Evolutionary conservation across 2,113 vertebrate genomes (phyloP), one percentile per base, ranked within the genome.

Genomic region (Seriola dumerili): DNA sequence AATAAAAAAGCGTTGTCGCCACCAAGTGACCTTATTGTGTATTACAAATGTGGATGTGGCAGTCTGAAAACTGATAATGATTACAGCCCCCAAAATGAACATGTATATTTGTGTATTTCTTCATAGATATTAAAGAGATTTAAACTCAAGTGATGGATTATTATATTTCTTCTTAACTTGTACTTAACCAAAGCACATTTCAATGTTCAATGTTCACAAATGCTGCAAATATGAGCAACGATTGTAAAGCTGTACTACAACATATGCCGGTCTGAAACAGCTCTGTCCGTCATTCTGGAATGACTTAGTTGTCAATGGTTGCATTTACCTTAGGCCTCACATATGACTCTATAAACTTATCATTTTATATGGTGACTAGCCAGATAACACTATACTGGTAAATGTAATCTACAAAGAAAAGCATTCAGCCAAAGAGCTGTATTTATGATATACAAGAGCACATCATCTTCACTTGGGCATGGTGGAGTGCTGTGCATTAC

Each of bases 21-120:
- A 66, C 75, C 89, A 80, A 86, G 89, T 90, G 91, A 59, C n/a
- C 4, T 3, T 3, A 17, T 4, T 1, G 4, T 34, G 75, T 50
- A 85, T 70, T 85, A 62, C 87, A 91, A 10, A 3, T 21, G 12
- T 32, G 5, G 16, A 52, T 52, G 75, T 21, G 2, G 19, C 12
- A 67, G 12, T 42, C 34, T 61, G 63, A 40, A 46, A 5, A 40
- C 8, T 42, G 9, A 55, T 63, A 9, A 52, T n/a, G 9, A 55
- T 44, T 11, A 59, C 11, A 44, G 1, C 1, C 25, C 29, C 11
- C 17, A 34, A 4, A 52, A 59, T 55, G 17, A 44, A 40, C 5
- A 10, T 64, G 61, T 7, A 11, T 23, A 57, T 36, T 25, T 52
- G 50, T 52, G 17, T n/a, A 23, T 61, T 50, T 54, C 10, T 38